Evolutionary conservation across 2,113 vertebrate genomes (phyloP).

Genomic region (Polypterus senegalus): DNA sequence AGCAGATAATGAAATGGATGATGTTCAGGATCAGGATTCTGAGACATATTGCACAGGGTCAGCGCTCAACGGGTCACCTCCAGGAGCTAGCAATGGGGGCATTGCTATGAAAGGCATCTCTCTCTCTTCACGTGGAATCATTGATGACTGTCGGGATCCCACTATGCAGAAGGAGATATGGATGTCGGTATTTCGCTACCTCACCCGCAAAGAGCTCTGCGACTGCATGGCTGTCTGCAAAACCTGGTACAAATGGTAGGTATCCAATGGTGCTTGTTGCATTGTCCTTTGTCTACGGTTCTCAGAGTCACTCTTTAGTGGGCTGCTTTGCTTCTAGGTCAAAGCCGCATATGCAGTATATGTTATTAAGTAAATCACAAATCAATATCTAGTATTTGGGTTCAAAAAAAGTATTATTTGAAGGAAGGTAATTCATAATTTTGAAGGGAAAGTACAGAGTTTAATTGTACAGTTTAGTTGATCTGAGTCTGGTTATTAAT

Average conservation of each 20-base stretch:
- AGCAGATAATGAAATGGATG: slow-evolving; percentile 33
- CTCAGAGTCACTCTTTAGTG: no score
- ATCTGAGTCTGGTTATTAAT: no score
- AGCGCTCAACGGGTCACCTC: not conserved
- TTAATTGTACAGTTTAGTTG: no score
- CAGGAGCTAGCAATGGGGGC: not conserved
- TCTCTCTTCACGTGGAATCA: not conserved
- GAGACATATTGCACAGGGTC: slow-evolving; percentile 3
- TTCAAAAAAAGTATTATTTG: no score
- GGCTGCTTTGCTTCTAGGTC: no score
- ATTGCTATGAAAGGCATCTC: not conserved
- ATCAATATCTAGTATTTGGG: no score
- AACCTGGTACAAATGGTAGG: slow-evolving; percentile 98
- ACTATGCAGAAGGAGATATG: slow-evolving; percentile 80
- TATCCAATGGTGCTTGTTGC: slow-evolving; percentile 2
- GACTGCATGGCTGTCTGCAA: slow-evolving; percentile 98
- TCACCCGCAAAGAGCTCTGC: slow-evolving; percentile 83
- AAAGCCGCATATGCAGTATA: no score
- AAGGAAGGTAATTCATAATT: no score
- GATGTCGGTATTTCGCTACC: slow-evolving; percentile 94
- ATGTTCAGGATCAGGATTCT: slow-evolving; percentile 32
- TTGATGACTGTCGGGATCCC: not conserved
- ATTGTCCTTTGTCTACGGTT: no score
- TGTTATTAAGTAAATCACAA: no score
- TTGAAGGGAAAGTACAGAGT: no score